Evolutionary conservation across 2,113 vertebrate genomes (phyloP), one percentile per base, ranked within the genome.

Genomic region (Pygoscelis antarcticus): DNA sequence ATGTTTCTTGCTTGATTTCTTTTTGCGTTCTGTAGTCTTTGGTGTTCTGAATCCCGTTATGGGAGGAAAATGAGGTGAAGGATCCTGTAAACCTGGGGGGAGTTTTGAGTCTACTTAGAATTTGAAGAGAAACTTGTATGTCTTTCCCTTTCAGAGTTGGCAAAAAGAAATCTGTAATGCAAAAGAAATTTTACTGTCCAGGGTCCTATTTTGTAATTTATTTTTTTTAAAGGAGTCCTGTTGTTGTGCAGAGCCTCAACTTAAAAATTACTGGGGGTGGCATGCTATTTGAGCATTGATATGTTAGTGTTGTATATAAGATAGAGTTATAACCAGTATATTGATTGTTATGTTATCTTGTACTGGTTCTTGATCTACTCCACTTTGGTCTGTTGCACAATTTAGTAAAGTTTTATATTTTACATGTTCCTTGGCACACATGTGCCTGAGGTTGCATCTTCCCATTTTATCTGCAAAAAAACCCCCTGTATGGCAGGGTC

Each of bases 401-500:
- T 66, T 75, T 20, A 47, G 1, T 54, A 20, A 61, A 72, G 23
- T 65, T 77, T 65, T 77, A 8, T 9, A 21, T 77, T 71, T 74
- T 75, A 72, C 77, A 22, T 60, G 17, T 83, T 97, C 40, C 57
- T 89, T 92, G 15, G 76, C 85, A 95, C 25, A 42, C 40, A 34
- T 85, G 68, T 83, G 69, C 29, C 72, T 96, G 23, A 89, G 42
- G 38, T 88, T 71, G 62, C 57, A 93, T 92, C 76, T 96, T 95
- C 30, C 46, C 7, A 13, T 62, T 76, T 78, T 72, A 14, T 51
- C 32, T 9, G 2, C 6, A 36, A 16, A 49, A 75, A 57, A 65
- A 2, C 0, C n/a, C 15, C 9, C 7, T 70, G 12, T 60, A 16
- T 51, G 34, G 7, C 44, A 57, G 32, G 14, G 8, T 82, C 44